Base-by-base conservation (phyloP, 2,113 vertebrate species). In the Prunella fulvescens region DNA sequence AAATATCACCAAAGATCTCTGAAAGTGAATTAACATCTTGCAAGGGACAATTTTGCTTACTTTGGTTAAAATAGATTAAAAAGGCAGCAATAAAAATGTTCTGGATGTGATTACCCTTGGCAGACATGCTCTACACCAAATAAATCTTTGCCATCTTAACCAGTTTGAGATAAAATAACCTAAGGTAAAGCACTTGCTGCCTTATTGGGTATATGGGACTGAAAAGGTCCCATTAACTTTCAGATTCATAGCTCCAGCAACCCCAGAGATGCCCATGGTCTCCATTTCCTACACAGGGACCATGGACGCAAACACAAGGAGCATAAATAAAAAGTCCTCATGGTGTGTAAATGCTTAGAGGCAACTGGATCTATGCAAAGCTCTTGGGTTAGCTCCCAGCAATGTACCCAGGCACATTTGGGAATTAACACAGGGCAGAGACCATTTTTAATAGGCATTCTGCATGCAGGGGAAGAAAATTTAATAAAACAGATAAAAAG, bases 301-400 rank as follows among this genome's bases (percentile, higher is more conserved):
- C 9, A 10, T 7, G 15, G 19, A 20, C 15, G 53, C 28, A 70
- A 24, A 6, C 12, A 60, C 13, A 54, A 78, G 23, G 6, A 44
- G 3, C 2, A 20, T 12, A 73, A 73, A 53, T 60, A 19, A 42
- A 19, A 22, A 19, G 4, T 24, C 25, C 14, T 14, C 7, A 25
- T 1, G 14, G 4, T 1, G 1, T 28, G 17, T 12, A 88, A 33
- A 5, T 3, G 1, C 26, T 82, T 14, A 57, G 22, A 78, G 50
- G 47, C 39, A 81, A 20, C 13, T 48, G 35, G 11, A 24, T 16
- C n/a, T 42, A 7, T 7, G 11, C 10, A 53, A 28, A 78, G 19
- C 29, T 57, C 25, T 18, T 4, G 3, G 18, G 10, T 12, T 24
- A 28, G 10, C 25, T 58, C 44, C 62, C 44, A 39, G 12, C 17